These are phyloP conservation scores for Microctenopoma steveboyesi DNA, from an alignment of 2,797 vertebrate genomes.

Conservation along the genomic window DNA sequence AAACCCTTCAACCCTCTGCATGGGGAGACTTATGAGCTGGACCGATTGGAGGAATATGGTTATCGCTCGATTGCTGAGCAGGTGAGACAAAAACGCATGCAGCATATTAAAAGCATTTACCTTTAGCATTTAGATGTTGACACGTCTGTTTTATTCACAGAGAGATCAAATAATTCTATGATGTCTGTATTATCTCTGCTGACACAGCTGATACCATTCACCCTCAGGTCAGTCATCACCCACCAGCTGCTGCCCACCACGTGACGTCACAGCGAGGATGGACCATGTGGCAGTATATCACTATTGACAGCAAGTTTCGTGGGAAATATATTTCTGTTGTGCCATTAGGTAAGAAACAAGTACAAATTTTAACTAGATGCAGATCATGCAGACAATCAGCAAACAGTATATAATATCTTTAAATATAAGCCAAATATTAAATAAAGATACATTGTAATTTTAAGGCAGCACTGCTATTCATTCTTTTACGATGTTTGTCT, in stretches of 20 bases:
- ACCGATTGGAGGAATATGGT: slow-evolving; percentile 91
- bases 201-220: slow-evolving; percentile 40
- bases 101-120: neutral
- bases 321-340: slow-evolving; percentile 97
- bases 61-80: slow-evolving; percentile 96
- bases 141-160: slow-evolving; percentile 3
- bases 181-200: slow-evolving; percentile 10
- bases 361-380: neutral
- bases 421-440: neutral
- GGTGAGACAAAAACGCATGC: slow-evolving; percentile 68
- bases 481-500: slow-evolving; percentile 1
- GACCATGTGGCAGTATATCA: slow-evolving; percentile 96
- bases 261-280: slow-evolving; percentile 91
- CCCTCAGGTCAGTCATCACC: slow-evolving; percentile 93
- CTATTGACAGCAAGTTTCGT: slow-evolving; percentile 96
- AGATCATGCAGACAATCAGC: neutral
- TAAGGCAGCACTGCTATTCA: neutral
- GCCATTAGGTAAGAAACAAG: slow-evolving; percentile 87
- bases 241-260: slow-evolving; percentile 92
- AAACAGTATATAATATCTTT: neutral
- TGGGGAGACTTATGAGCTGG: slow-evolving; percentile 95
- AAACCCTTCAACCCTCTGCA: slow-evolving; percentile 98
- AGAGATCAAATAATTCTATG: neutral
- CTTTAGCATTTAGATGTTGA: neutral
- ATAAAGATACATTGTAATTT: slow-evolving; percentile 1